Percentiles rank a stretch among this genome's conserved stretches.
phyloP scores from a whole-genome alignment of 2,113 vertebrate species.

The Todiramphus chloris region DNA sequence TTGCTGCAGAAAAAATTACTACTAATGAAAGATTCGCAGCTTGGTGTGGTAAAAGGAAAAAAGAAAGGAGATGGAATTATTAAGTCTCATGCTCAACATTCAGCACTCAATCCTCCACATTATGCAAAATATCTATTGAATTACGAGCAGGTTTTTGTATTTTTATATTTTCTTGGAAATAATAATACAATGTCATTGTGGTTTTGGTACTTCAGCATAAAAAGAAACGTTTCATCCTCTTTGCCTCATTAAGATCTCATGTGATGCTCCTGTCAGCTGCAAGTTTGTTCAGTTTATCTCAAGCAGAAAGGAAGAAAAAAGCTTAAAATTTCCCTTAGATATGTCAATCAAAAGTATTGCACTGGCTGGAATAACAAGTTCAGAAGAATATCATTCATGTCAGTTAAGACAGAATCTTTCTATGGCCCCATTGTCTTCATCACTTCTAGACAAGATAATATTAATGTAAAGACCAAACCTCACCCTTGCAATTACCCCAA shows the following conservation, averaged over 20 bases:
- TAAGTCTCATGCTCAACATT: background rate
- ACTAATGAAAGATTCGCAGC: background rate
- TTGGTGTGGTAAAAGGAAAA: background rate
- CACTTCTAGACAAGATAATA: background rate
- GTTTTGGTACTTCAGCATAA: background rate
- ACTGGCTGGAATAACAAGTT: background rate
- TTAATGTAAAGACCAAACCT: background rate
- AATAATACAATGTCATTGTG: background rate
- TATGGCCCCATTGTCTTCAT: background rate
- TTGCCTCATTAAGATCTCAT: constrained; percentile 11
- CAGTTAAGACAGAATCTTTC: background rate
- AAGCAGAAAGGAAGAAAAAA: constrained; percentile 26
- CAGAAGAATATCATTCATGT: constrained; percentile 5
- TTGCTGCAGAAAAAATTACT: background rate
- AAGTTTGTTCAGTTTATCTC: constrained; percentile 17
- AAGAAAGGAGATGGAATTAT: background rate
- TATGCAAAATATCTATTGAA: background rate
- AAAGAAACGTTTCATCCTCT: background rate
- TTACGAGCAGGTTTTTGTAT: background rate
- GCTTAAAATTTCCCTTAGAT: background rate
- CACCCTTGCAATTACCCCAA: background rate
- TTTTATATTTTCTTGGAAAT: background rate
- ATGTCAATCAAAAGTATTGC: background rate
- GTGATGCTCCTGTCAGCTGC: background rate
- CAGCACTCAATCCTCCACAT: background rate